Evolutionary conservation across 2,888 invertebrate genomes (phyloP), one percentile per base, ranked within the genome.

Genomic region (Crematogaster levior): DNA sequence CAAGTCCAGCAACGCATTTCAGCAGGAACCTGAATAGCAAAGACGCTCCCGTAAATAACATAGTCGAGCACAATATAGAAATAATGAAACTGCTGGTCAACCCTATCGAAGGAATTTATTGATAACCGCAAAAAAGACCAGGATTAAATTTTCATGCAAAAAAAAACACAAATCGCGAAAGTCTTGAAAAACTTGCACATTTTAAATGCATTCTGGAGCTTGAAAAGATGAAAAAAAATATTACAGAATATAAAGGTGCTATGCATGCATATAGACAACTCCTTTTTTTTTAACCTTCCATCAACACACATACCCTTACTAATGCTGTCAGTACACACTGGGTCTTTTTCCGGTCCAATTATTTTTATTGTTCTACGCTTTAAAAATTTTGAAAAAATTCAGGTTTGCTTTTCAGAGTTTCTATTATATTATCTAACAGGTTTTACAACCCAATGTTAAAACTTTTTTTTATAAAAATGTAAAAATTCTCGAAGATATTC

Each of bases 1-100:
- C 51, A 51, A 56, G 37, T 53, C 40, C 65, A 34, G 34, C 51
- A 40, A 10, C 73, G 60, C 60, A 46, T 68, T 79, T 43, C 27
- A 30, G 43, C 60, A 77, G 30, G 73, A 46, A 66, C 34, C 3
- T 61, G 73, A 46, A 66, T 53, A 43, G 77, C 66, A 43, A 24
- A 74, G 65, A 80, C 27, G 79, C 21, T 63, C 66, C 70, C 21
- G 68, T 56, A 68, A 72, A 63, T 53, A 65, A 37, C 34, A 72
- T 61, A 63, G 68, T 58, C 61, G 53, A 40, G 72, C 79, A 85
- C 83, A 83, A 83, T 58, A 56, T 27, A 63, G 74, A 87, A 84
- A 83, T 87, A 75, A 60, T 61, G 48, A 34, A 34, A 70, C 56
- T 15, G 66, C 24, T 40, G 43, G 72, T 43, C 53, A 68, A 61